Evolutionary conservation across 1,140 invertebrate genomes (phyloP), one percentile per base, ranked within the genome.

Genomic region (Penaeus indicus): DNA sequence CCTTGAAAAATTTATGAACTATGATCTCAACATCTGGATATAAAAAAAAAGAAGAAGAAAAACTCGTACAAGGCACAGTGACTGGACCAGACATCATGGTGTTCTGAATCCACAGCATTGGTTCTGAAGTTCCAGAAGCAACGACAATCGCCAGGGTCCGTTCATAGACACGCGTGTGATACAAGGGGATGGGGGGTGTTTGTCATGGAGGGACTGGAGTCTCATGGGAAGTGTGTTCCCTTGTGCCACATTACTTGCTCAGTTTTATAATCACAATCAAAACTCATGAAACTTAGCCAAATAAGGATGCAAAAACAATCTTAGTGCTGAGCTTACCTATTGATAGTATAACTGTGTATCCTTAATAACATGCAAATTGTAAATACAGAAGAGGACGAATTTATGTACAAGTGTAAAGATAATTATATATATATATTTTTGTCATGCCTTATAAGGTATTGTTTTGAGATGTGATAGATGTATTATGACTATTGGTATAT

Each of bases 211-310:
- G 54, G 54, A 54, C 54, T 54, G 54, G 54, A 54, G 54, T 16
- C 54, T 54, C 54, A 75, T 19, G 72, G 72, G 42, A 75, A 75
- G 27, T 75, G 69, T 72, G 72, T 75, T 75, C 72, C 72, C 72
- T 75, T 75, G 72, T 75, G 72, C 72, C 72, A 75, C 72, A 75
- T 75, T 75, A 75, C 72, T 75, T 75, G 72, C 72, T 75, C 72
- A 75, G 72, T 75, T 75, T 75, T 75, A 75, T 75, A 75, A 75
- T 75, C 72, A 75, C 72, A 75, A 75, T 75, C 72, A 75, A 75
- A 75, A 75, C 72, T 38, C 42, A 32, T 38, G 25, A 75, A 38
- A 75, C 25, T 75, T 75, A 75, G 72, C 72, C 72, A 75, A 75
- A 75, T 75, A 75, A 75, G 27, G 25, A 75, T 75, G 72, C 72